Evolutionary conservation across 2,113 vertebrate species (phyloP).

Genomic region (Rhinopomastus cyanomelas): DNA sequence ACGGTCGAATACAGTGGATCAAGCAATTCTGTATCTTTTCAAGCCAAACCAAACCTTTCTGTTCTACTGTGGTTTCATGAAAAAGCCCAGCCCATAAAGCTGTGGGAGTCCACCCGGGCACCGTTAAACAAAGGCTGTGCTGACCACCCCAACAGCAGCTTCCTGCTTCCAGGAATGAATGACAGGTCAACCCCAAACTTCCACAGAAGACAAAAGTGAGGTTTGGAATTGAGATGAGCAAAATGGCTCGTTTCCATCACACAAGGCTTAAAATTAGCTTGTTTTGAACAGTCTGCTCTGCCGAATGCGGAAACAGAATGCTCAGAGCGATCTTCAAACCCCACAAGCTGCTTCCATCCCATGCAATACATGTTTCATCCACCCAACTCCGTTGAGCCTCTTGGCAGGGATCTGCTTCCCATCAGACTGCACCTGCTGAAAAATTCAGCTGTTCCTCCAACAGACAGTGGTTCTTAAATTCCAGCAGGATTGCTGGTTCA

Average conservation of each 20-base stretch:
- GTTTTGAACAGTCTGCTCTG: slow-evolving; percentile 14
- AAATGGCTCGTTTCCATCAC: not conserved
- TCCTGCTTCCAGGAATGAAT: not conserved
- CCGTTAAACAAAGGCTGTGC: not conserved
- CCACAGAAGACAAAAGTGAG: not conserved
- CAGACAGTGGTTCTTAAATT: not conserved
- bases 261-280: not conserved
- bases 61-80: accelerated
- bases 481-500: not conserved
- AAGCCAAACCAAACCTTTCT: not conserved
- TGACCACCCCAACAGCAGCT: not conserved
- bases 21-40: not conserved
- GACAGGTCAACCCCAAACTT: not conserved
- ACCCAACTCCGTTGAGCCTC: not conserved
- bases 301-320: not conserved
- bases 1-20: not conserved
- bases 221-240: not conserved
- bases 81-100: not conserved
- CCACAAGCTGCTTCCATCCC: slow-evolving; percentile 6
- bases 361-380: not conserved
- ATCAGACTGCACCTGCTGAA: not conserved
- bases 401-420: not conserved
- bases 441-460: not conserved
- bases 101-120: not conserved
- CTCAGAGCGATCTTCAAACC: not conserved